Percentiles rank a stretch among this genome's conserved stretches.
phyloP scores from a whole-genome alignment of 2,888 invertebrate genomes.

The Platypus cylindrus region DNA sequence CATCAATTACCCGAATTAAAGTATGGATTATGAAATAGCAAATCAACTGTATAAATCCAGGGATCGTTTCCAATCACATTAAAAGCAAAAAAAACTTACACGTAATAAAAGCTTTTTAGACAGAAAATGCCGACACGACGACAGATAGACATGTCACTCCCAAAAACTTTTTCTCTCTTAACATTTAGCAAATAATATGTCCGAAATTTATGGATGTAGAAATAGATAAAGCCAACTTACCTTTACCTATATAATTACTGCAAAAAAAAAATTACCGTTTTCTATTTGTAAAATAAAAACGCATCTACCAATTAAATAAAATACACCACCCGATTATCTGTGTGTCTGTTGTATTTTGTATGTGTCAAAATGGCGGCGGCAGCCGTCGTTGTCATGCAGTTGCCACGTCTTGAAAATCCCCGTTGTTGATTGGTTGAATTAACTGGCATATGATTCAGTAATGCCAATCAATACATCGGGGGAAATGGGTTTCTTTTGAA shows the following conservation, averaged over 20 bases:
- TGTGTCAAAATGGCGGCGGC: conserved; percentile 78
- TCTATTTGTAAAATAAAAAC: conserved; percentile 43
- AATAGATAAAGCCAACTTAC: conserved; percentile 32
- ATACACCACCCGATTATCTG: conserved; percentile 54
- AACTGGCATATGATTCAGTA: conserved; percentile 22
- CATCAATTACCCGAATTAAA: too few relatives aligned
- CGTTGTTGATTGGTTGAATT: conserved; percentile 21
- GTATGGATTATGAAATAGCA: too few relatives aligned
- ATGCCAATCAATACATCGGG: too few relatives aligned
- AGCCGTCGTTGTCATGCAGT: conserved; percentile 59
- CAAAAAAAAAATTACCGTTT: too few relatives aligned
- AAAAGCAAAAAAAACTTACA: background rate
- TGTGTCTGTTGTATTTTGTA: too few relatives aligned
- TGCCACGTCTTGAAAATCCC: conserved; percentile 62
- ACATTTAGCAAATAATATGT: background rate
- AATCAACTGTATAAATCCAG: conserved; percentile 3
- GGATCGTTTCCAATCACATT: conserved; percentile 2
- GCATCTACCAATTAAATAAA: conserved; percentile 50
- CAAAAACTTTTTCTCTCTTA: conserved; percentile 5
- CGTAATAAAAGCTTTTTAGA: conserved; percentile 1
- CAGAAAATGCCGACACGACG: conserved; percentile 5
- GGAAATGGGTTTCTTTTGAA: too few relatives aligned
- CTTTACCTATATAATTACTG: conserved; percentile 40
- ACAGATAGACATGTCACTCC: conserved; percentile 4
- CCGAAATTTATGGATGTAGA: background rate